Base-by-base conservation (phyloP, 1,140 invertebrate genomes). In the Formica exsecta region DNA sequence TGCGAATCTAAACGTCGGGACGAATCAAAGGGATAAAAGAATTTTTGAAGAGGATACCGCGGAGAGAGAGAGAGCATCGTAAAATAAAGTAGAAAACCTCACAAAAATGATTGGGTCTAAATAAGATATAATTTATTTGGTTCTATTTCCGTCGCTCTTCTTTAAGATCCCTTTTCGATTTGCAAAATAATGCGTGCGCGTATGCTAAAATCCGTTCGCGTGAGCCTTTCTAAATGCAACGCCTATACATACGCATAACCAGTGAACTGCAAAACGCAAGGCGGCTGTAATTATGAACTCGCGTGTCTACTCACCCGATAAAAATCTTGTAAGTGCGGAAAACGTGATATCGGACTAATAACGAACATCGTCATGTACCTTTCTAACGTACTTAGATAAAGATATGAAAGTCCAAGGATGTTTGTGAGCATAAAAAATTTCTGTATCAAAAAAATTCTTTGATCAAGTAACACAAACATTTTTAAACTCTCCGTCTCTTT, bases 231-330 rank as follows among this genome's bases (percentile, higher is more conserved):
- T 25, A 32, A 66, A 54, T 66, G n/a, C 19, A n/a, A 19, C 32
- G 19, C 19, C 19, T 19, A 54, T 38, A 38, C 61, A 65, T 22
- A 29, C 16, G 8, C 13, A 25, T 70, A 8, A 65, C 13, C 61
- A n/a, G 44, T n/a, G 16, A 38, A 68, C 76, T 57, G 76, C 64
- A 54, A 80, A 80, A 80, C 32, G 44, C 44, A 25, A 80, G 32
- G 32, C 44, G 48, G 22, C 32, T 29, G n/a, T 68, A 80, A 80
- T 80, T 80, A 68, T 54, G 22, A 13, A 68, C 54, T 80, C 32
- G 76, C 76, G 64, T 80, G 76, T 54, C 9, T 5, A 48, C n/a
- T 25, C 32, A 11, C 7, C 16, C 25, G 76, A 80, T 80, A 68
- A 80, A 13, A 48, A 48, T 80, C 48, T 44, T 38, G 19, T n/a